Evolutionary conservation across 1,140 invertebrate species (phyloP).

Genomic region (Magallana gigas): DNA sequence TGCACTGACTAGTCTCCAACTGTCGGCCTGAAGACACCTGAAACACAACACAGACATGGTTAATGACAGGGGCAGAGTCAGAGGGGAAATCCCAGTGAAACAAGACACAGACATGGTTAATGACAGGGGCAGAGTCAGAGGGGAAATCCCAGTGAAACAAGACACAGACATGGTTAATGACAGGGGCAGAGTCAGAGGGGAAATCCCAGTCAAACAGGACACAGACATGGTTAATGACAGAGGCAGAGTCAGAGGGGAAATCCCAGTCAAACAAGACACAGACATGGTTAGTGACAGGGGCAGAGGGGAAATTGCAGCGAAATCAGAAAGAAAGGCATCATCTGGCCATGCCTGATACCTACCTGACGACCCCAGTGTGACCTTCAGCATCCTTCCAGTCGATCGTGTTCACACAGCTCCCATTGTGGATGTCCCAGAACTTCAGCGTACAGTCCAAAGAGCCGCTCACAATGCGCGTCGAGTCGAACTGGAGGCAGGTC

Average conservation of each 20-base stretch:
- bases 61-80: not conserved
- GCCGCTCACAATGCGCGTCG: conserved; percentile 79
- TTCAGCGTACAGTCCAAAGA: conserved; percentile 82
- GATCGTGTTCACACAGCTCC: conserved; percentile 81
- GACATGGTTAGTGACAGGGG: too few species aligned
- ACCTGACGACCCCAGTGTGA: conserved; percentile 81
- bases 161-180: not conserved
- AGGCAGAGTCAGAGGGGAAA: too few species aligned
- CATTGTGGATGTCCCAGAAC: conserved; percentile 80
- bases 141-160: not conserved
- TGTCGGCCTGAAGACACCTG: conserved; percentile 78
- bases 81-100: not conserved
- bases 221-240: not conserved
- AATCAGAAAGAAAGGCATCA: too few species aligned
- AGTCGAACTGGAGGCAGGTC: conserved; percentile 81
- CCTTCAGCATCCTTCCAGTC: conserved; percentile 83
- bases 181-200: too few species aligned
- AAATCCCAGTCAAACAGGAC: not conserved
- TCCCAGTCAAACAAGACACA: too few species aligned
- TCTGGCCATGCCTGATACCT: not conserved
- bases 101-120: not conserved
- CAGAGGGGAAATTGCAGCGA: too few species aligned
- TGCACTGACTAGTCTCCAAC: conserved; percentile 81
- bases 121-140: too few species aligned
- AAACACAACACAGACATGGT: not conserved